Conservation (phyloP, 2,888 invertebrate species). For the Nemoura dubitans region DNA sequence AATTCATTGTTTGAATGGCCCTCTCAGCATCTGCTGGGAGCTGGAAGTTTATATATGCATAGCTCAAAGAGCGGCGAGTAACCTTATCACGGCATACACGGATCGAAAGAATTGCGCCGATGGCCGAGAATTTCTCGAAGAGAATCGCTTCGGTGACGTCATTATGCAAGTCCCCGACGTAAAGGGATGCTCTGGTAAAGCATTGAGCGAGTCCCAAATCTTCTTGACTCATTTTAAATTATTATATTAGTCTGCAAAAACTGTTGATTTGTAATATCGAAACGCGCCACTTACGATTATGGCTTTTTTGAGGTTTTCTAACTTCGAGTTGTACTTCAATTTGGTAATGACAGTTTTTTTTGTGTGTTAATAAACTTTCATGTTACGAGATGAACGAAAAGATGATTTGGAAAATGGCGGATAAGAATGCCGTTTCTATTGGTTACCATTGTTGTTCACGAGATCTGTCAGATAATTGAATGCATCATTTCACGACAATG, state of each 20-base stretch:
- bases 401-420: not conserved
- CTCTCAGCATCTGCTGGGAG: constrained; percentile 71
- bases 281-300: not conserved
- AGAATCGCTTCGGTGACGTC: constrained; percentile 71
- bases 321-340: not conserved
- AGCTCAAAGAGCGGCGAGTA: constrained; percentile 68
- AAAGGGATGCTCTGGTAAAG: constrained; percentile 63
- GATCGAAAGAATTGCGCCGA: constrained; percentile 70
- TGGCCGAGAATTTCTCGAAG: constrained; percentile 71
- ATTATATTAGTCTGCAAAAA: not conserved
- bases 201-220: not conserved
- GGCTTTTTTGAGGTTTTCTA: not conserved
- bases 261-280: not conserved
- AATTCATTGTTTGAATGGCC: constrained; percentile 72
- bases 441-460: not conserved
- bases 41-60: constrained; percentile 73
- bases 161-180: constrained; percentile 70
- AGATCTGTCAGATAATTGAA: not conserved
- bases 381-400: not conserved
- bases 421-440: not conserved
- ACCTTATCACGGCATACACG: constrained; percentile 71
- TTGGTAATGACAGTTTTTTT: not conserved
- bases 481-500: not conserved
- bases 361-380: not conserved
- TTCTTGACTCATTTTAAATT: not conserved